phyloP scores from a whole-genome alignment of 2,797 vertebrate genomes.

The Pseudochaenichthys georgianus region DNA sequence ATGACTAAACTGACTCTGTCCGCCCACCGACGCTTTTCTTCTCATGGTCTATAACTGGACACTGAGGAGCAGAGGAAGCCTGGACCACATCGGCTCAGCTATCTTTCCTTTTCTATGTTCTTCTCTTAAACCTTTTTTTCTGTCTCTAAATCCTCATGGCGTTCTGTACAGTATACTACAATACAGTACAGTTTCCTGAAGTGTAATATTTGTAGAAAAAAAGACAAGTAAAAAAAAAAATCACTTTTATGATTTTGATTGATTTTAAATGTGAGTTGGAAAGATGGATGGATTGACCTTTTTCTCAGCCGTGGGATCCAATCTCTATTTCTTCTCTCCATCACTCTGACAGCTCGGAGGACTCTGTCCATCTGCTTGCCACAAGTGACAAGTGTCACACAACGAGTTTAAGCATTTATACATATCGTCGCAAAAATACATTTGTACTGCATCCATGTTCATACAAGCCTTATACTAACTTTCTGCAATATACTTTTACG shows the following conservation, averaged over 20 bases:
- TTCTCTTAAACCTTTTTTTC: constrained; percentile 80
- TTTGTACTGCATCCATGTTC: constrained; percentile 29
- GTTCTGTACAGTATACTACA: constrained; percentile 61
- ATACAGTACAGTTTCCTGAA: constrained; percentile 79
- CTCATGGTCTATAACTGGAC: constrained; percentile 78
- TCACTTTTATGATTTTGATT: constrained; percentile 49
- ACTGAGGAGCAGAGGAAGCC: constrained; percentile 67
- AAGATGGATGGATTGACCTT: constrained; percentile 59
- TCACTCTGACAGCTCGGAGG: constrained; percentile 53
- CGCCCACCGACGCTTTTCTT: constrained; percentile 78
- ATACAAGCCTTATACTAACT: constrained; percentile 64
- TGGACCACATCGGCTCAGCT: constrained; percentile 55
- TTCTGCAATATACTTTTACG: constrained; percentile 13
- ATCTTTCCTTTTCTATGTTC: constrained; percentile 25
- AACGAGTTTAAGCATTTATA: constrained; percentile 46
- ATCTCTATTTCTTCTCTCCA: constrained; percentile 43
- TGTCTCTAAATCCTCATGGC: constrained; percentile 82
- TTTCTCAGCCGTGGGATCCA: constrained; percentile 51
- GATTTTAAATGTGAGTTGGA: constrained; percentile 44
- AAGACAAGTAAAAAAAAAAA: constrained; percentile 26
- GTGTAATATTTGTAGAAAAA: constrained; percentile 78
- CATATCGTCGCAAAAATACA: constrained; percentile 22
- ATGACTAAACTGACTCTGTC: constrained; percentile 81
- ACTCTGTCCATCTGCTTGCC: constrained; percentile 44
- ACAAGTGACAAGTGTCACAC: constrained; percentile 57